Evolutionary conservation across 2,888 invertebrate species (phyloP).

Genomic region (Xanthorhoe designata): DNA sequence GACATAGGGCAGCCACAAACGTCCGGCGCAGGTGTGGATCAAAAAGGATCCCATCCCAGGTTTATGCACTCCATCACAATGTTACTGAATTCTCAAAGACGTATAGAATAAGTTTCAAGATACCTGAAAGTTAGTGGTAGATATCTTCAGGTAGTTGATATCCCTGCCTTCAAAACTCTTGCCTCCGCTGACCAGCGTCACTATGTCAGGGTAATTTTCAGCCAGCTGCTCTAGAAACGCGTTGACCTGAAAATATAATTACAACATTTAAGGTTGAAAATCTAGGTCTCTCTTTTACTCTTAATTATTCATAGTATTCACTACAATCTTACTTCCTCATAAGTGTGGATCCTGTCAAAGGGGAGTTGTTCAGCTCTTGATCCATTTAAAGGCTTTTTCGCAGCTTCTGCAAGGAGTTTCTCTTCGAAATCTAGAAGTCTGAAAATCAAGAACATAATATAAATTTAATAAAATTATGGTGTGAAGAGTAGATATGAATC

Average conservation of each 20-base stretch:
- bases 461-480: background rate
- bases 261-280: background rate
- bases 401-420: constrained; percentile 47
- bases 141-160: constrained; percentile 85
- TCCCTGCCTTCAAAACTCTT: constrained; percentile 83
- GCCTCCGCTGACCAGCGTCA: constrained; percentile 75
- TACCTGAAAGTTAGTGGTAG: constrained; percentile 75
- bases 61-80: too few species aligned
- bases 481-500: too few species aligned
- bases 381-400: constrained; percentile 40
- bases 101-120: background rate
- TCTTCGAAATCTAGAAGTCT: constrained; percentile 64
- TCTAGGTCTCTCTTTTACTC: background rate
- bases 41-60: too few species aligned
- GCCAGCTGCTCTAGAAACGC: constrained; percentile 65
- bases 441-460: constrained; percentile 29
- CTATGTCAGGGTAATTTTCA: constrained; percentile 56
- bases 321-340: constrained; percentile 52
- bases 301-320: background rate
- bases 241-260: constrained; percentile 60
- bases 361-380: constrained; percentile 51
- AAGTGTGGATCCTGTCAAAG: constrained; percentile 52
- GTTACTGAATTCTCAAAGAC: background rate
- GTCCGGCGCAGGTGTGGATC: too few species aligned
- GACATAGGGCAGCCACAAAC: too few species aligned